Base-by-base conservation (phyloP, 2,113 vertebrate genomes). In the Trematomus loennbergii region DNA sequence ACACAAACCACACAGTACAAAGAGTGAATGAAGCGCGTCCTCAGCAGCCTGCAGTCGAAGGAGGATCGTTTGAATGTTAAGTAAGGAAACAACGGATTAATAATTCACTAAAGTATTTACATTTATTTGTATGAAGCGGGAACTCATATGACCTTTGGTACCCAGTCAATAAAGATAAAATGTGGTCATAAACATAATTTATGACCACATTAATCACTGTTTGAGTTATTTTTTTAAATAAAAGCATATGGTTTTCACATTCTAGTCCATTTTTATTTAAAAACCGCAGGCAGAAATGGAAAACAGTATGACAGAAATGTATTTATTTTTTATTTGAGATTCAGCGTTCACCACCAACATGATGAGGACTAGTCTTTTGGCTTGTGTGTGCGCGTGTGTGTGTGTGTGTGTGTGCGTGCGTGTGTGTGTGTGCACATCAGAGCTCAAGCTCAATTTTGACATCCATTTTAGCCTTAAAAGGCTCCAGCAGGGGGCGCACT, bases 371-470 rank as follows among this genome's bases (percentile, higher is more conserved):
- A 8, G 2, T 17, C 29, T 5, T 61, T 20, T 40, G 48, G 43
- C 65, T 22, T 12, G 17, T 67, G 13, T 25, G n/a, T 40, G 50
- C 3, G 16, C 33, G 7, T 50, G 33, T 54, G 58, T 94, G 58
- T 60, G 20, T 3, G n/a, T n/a, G n/a, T n/a, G n/a, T n/a, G n/a
- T n/a, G 62, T 16, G 18, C 2, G 18, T 45, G n/a, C 20, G 54
- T 7, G 48, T 59, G 12, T 65, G 12, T 17, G 12, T 15, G 17
- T 25, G 5, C 33, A 22, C 43, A 45, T 95, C 94, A 99, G 57
- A 99, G 95, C 72, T 95, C 87, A 13, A 99, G 93, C 45, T 99
- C 97, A 50, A 97, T 96, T 89, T 96, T 98, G 62, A 96, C 94
- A 18, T 95, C 94, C 97, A 99, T 96, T 75, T 95, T 95, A 62